Conservation (phyloP, 2,888 invertebrate species). For the Orchestes rusci region DNA sequence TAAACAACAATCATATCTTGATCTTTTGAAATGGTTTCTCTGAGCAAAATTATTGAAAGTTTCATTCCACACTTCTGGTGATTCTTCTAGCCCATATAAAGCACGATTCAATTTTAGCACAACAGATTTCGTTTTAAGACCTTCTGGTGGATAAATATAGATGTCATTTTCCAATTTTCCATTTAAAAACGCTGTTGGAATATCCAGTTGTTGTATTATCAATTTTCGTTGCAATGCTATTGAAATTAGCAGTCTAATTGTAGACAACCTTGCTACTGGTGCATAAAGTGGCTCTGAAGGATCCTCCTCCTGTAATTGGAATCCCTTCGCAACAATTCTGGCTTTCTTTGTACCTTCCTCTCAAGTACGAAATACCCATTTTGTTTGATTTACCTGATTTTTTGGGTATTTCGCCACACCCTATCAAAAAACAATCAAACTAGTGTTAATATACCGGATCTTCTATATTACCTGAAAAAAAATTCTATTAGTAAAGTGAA, state of each 20-base stretch:
- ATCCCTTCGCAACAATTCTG: slow-evolving; percentile 10
- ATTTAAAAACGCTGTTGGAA: slow-evolving; percentile 13
- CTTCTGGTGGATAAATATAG: slow-evolving; percentile 22
- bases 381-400: no score
- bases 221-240: slow-evolving; percentile 13
- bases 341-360: slow-evolving; percentile 3
- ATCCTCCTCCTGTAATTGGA: slow-evolving; percentile 21
- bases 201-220: slow-evolving; percentile 18
- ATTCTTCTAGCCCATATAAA: slow-evolving; percentile 18
- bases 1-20: slow-evolving; percentile 15
- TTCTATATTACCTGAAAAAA: no score
- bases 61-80: slow-evolving; percentile 22
- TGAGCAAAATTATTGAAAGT: slow-evolving; percentile 18
- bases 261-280: slow-evolving; percentile 14
- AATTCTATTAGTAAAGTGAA: no score
- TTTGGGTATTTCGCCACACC: no score
- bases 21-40: slow-evolving; percentile 16
- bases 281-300: slow-evolving; percentile 10
- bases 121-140: slow-evolving; percentile 9
- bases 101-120: slow-evolving; percentile 26
- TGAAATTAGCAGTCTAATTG: slow-evolving; percentile 13
- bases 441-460: no score
- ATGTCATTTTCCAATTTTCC: slow-evolving; percentile 10
- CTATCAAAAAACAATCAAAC: no score
- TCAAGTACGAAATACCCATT: slow-evolving; percentile 12